Evolutionary conservation across 2,888 invertebrate species (phyloP), one percentile per base, ranked within the genome.

Genomic region (Brachypterus glaber): DNA sequence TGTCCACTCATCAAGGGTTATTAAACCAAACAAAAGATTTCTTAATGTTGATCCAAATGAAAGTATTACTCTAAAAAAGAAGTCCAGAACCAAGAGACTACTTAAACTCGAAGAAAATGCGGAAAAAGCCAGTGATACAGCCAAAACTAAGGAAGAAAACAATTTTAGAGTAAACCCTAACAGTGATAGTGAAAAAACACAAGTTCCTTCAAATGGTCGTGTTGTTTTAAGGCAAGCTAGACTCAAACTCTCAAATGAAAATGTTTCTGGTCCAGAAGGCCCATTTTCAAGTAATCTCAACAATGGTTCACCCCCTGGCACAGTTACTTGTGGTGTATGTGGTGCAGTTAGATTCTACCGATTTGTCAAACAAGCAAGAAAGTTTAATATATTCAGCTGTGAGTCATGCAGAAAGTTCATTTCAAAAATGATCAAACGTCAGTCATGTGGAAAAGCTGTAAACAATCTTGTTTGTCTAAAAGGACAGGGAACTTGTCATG

Each of bases 331-430:
- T 63, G 83, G 82, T 37, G 83, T 87, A 21, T 87, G 87, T 62
- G 81, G 82, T 26, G 81, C 84, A 27, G 76, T 81, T 25, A 73
- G 85, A 33, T 81, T 79, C 59, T 80, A 79, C 62, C 77, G 81
- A 56, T 82, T 83, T 60, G 75, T 83, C 7, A 78, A 79, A 54
- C 84, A 86, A 66, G 81, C 85, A 15, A 73, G 84, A 42, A 88
- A 87, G 60, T 87, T 85, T 61, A 88, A 88, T 17, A 82, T 85
- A 43, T 79, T 80, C 56, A 83, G 85, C 48, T 91, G 91, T 63
- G 85, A 86, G 59, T 79, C 84, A 5, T 91, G 91, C 62, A 73
- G 85, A 33, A 87, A 87, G 62, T 90, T 90, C 63, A 85, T 89
- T 55, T 79, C 84, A 12, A 84, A 85, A 60, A 79, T 84, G 72